Percentiles rank a stretch among this genome's conserved stretches.
Conservation (phyloP, 2,113 vertebrate species). For the Henicopernis longicauda region DNA sequence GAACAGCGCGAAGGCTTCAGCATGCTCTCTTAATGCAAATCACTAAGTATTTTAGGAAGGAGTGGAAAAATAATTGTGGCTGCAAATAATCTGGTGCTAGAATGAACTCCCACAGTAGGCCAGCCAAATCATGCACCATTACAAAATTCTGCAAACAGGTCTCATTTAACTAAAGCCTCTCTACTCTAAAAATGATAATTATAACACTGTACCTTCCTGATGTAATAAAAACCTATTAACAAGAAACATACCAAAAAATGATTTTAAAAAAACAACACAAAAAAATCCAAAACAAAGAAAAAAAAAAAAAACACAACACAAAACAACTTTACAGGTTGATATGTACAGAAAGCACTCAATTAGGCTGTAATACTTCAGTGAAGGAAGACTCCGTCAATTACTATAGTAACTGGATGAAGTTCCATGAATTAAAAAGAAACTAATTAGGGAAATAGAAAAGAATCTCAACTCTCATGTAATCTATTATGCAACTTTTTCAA, state of each 20-base stretch:
- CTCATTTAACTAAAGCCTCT: not conserved
- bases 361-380: not conserved
- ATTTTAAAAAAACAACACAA: not conserved
- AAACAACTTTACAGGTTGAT: not conserved
- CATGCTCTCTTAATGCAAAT: not conserved
- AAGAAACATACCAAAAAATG: not conserved
- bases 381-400: not conserved
- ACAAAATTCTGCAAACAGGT: not conserved
- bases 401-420: not conserved
- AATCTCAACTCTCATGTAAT: not conserved
- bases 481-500: not conserved
- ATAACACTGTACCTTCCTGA: not conserved
- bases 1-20: not conserved
- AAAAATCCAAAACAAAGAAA: not conserved
- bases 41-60: not conserved
- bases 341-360: not conserved
- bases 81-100: not conserved
- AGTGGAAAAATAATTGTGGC: not conserved
- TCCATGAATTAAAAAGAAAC: not conserved
- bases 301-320: accelerated
- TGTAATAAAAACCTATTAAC: not conserved
- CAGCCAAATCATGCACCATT: not conserved
- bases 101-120: not conserved
- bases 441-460: not conserved
- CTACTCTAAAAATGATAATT: not conserved